phyloP scores from a whole-genome alignment of 2,113 vertebrate species.

The Siphamia tubifer region DNA sequence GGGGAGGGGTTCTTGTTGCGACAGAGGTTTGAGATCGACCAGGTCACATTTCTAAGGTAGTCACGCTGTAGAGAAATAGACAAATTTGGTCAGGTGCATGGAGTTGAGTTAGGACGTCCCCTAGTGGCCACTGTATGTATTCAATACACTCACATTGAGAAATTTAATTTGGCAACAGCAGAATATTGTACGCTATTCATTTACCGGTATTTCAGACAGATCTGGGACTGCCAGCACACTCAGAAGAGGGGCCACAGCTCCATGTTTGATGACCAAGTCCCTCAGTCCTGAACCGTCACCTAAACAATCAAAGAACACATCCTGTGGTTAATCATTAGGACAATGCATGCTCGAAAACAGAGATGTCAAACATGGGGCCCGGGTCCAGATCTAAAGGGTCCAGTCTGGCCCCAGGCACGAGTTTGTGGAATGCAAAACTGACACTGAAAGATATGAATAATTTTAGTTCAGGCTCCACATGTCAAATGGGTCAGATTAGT shows the following conservation, averaged over 20 bases:
- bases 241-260: constrained; percentile 87
- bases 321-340: too few relatives aligned
- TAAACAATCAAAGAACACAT: constrained; percentile 36
- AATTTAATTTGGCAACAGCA: background rate
- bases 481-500: too few relatives aligned
- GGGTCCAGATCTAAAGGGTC: too few relatives aligned
- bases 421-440: too few relatives aligned
- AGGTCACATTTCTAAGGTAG: constrained; percentile 93
- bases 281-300: constrained; percentile 92
- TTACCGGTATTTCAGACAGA: constrained; percentile 85
- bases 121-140: background rate
- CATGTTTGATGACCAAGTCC: constrained; percentile 93
- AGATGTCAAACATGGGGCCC: too few relatives aligned
- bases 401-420: too few relatives aligned
- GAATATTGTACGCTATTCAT: constrained; percentile 31
- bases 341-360: too few relatives aligned
- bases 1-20: constrained; percentile 98
- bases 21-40: constrained; percentile 97
- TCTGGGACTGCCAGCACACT: constrained; percentile 88
- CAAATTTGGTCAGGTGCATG: too few relatives aligned
- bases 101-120: background rate
- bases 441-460: too few relatives aligned
- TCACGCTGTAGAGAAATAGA: constrained; percentile 74
- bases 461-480: too few relatives aligned
- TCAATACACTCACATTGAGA: background rate